Base-by-base conservation (phyloP, 2,797 vertebrate species). In the Sebastes iracundus region DNA sequence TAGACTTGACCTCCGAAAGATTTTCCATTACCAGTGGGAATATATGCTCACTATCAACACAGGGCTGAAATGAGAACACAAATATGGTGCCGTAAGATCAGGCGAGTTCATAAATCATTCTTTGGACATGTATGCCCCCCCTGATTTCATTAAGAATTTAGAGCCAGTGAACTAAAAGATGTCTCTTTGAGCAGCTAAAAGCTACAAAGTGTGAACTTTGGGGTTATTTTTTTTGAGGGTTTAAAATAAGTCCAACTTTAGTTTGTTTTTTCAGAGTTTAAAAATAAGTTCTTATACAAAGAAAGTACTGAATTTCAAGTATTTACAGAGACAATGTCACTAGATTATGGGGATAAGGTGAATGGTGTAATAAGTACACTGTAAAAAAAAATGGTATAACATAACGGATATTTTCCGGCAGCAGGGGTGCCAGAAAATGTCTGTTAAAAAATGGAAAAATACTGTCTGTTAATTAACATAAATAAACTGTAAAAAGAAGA, bases 21-120 rank as follows among this genome's bases (percentile, higher is more conserved):
- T 52, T 35, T 64, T 64, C 20, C 22, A 53, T 55, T 65, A 72
- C 49, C 35, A 69, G 42, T 7, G 32, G 62, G 68, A 79, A 70
- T 79, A 18, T 80, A 70, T 46, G 75, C 60, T 69, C 30, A 27
- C 42, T 23, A 20, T 85, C 69, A 28, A 46, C 35, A 35, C 22
- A 27, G 14, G 14, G 22, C n/a, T 59, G 27, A 77, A 59, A 55
- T 71, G 7, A 33, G 32, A 81, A 74, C 3, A 4, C 35, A 76
- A 71, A 77, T 78, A 52, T 2, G 6, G 1, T 27, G 20, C n/a
- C 11, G 32, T 13, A 38, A 25, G 25, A 35, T 52, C 52, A 12
- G 16, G 3, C 3, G 0, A 1, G 32, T 33, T 72, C 65, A 35
- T 83, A 22, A 81, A 79, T 79, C 13, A 74, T 77, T 61, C 28